Evolutionary conservation across 1,140 invertebrate species (phyloP).

Genomic region (Camponotus floridanus): DNA sequence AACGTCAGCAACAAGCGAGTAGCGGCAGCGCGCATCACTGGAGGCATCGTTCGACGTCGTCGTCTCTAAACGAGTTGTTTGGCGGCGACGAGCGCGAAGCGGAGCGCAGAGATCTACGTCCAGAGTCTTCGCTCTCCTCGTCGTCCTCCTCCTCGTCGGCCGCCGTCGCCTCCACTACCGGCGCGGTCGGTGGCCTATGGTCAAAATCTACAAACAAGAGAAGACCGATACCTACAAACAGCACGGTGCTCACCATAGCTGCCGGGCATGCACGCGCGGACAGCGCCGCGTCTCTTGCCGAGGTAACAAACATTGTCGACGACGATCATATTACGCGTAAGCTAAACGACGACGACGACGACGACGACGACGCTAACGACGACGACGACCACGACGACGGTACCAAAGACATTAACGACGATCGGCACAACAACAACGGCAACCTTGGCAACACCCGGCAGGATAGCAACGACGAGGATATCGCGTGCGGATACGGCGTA

Average conservation of each 20-base stretch:
- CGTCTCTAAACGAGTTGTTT: conserved; percentile 71
- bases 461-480: conserved; percentile 33
- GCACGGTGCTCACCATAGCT: conserved; percentile 71
- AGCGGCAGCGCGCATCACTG: conserved; percentile 57
- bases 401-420: conserved; percentile 53
- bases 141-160: conserved; percentile 74
- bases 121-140: conserved; percentile 74
- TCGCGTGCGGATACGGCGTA: conserved; percentile 61
- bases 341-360: conserved; percentile 68
- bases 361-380: conserved; percentile 67
- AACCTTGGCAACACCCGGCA: conserved; percentile 46
- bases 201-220: conserved; percentile 72
- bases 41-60: conserved; percentile 71
- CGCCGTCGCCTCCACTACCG: conserved; percentile 20
- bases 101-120: conserved; percentile 70
- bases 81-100: conserved; percentile 76
- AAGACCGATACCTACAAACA: conserved; percentile 62
- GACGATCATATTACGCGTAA: conserved; percentile 63
- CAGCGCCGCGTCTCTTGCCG: conserved; percentile 73
- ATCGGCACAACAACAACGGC: conserved; percentile 69
- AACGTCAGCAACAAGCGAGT: conserved; percentile 76
- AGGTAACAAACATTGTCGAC: conserved; percentile 76
- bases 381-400: conserved; percentile 58
- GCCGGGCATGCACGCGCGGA: conserved; percentile 71
- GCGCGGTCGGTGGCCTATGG: conserved; percentile 35